Conservation (phyloP, 1,140 invertebrate genomes). For the Anoplophora glabripennis region DNA sequence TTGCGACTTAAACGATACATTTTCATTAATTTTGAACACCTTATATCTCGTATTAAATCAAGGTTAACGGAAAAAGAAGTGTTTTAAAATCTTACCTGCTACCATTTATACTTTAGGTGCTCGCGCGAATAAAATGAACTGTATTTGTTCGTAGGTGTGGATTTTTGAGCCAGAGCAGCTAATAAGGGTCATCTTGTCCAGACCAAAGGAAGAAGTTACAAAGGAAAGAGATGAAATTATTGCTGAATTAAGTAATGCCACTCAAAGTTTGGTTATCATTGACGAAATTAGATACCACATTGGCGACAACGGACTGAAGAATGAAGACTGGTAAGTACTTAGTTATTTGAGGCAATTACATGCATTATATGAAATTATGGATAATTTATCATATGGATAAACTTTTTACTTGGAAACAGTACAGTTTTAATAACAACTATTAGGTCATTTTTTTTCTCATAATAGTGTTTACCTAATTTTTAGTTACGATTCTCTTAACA, state of each 20-base stretch:
- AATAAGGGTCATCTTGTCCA: constrained; percentile 75
- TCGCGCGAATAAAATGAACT: not conserved
- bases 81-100: too few species aligned
- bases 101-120: too few species aligned
- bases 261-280: constrained; percentile 70
- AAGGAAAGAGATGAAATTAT: constrained; percentile 67
- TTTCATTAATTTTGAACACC: too few species aligned
- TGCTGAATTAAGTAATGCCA: constrained; percentile 69
- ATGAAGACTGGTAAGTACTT: constrained; percentile 59
- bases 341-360: not conserved
- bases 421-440: too few species aligned
- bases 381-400: not conserved
- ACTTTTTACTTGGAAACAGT: too few species aligned
- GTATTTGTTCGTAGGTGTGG: constrained; percentile 65
- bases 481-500: too few species aligned
- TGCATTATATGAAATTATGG: too few species aligned
- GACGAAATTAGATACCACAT: constrained; percentile 77
- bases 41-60: too few species aligned
- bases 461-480: too few species aligned
- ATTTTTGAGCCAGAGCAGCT: constrained; percentile 77
- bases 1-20: too few species aligned
- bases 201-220: constrained; percentile 69
- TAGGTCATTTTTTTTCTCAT: too few species aligned
- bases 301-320: constrained; percentile 64
- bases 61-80: too few species aligned